Evolutionary conservation across 2,888 invertebrate genomes (phyloP), one percentile per base, ranked within the genome.

Genomic region (Dasysyrphus tricinctus): DNA sequence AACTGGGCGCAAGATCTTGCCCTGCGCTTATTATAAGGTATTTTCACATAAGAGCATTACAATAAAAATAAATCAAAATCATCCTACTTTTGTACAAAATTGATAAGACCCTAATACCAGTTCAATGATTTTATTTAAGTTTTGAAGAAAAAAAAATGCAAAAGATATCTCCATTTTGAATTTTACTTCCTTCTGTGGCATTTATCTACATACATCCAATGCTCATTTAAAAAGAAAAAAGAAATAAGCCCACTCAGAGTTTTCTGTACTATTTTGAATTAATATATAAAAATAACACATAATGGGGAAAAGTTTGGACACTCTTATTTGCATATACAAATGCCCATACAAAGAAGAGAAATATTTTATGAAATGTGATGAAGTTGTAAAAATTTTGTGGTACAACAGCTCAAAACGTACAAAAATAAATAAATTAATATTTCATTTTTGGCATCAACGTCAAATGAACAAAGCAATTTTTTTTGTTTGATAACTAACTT

Each of bases 381-480:
- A 85, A 73, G 54, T 73, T 85, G 32, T 65, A 65, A 85, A 32
- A 85, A 85, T 81, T 85, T 85, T 74, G 80, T 81, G 77, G 59
- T 74, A 85, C 80, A 85, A 85, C 77, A 81, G 74, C 80, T 57
- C 42, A 70, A 74, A 78, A 74, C 80, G 63, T 74, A 67, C 78
- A 82, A 70, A 67, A 56, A 56, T 14, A 72, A 70, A 37, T 61
- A 54, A 8, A 19, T 56, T 37, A 44, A 16, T 59, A 37, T 12
- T 16, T 16, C 32, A 32, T 47, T 39, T 29, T 54, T 42, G 37
- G 16, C 5, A 19, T 51, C 5, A 69, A 69, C 37, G 44, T 67
- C 16, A 32, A 69, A 51, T 6, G 44, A 69, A 51, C 19, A 29
- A 49, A 34, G 7, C n/a, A 29, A 16, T 34, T 14, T 19, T 32